Percentiles rank a stretch among this genome's conserved stretches.
These are phyloP conservation scores for Drosophila leonis DNA, from an alignment of 2,888 invertebrate species.

Conservation along the genomic window DNA sequence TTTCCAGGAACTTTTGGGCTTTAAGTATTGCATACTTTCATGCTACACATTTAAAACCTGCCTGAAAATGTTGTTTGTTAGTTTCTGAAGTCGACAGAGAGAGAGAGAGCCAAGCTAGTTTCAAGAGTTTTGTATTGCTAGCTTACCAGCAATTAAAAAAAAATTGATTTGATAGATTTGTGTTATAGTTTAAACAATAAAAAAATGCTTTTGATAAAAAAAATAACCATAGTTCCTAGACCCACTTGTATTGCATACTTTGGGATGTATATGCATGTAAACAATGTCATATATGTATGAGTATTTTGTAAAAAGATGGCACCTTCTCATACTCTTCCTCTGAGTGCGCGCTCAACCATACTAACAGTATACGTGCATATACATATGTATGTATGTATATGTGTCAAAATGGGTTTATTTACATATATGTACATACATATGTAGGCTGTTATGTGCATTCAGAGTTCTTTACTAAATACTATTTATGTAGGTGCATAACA, in stretches of 20 bases:
- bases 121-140: too few species aligned
- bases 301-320: slow-evolving; percentile 4
- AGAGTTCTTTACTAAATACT: neutral
- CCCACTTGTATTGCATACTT: slow-evolving; percentile 5
- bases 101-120: neutral
- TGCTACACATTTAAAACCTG: slow-evolving; percentile 8
- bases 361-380: too few species aligned
- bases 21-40: slow-evolving; percentile 39
- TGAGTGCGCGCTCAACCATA: neutral
- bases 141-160: neutral
- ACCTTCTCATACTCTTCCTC: neutral
- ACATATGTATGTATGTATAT: neutral
- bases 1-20: neutral
- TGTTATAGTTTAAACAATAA: neutral
- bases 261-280: neutral
- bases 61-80: neutral
- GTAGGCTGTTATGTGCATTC: too few species aligned
- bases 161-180: neutral
- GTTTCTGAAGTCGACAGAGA: neutral
- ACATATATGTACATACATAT: too few species aligned
- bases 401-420: too few species aligned
- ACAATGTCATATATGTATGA: neutral
- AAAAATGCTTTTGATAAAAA: neutral
- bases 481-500: neutral
- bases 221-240: neutral